A percentile compares a stretch with the other conserved stretches of the same genome.
Evolutionary conservation across 2,113 vertebrate species (phyloP).

Genomic region (Nettapus auritus): DNA sequence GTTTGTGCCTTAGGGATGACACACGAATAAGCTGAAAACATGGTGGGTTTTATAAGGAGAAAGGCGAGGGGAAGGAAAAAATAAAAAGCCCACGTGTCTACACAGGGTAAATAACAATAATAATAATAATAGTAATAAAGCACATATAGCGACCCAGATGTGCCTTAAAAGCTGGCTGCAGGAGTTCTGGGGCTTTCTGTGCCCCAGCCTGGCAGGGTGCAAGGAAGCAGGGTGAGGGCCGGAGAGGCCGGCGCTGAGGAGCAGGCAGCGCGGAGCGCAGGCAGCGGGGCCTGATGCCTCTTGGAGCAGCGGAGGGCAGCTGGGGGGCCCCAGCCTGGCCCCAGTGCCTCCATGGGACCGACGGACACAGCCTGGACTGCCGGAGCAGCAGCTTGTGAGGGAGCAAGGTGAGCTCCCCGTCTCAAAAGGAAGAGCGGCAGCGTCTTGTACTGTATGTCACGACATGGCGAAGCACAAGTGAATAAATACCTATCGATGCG

Average conservation of each 20-base stretch:
- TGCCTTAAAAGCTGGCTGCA: constrained; percentile 75
- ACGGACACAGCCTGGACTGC: background rate
- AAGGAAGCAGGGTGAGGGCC: background rate
- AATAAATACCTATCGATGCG: constrained; percentile 67
- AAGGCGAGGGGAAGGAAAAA: background rate
- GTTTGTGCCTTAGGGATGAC: constrained; percentile 77
- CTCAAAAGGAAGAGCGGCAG: background rate
- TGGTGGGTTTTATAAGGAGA: constrained; percentile 32
- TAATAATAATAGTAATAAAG: constrained; percentile 33
- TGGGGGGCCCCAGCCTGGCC: background rate
- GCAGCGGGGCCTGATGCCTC: background rate
- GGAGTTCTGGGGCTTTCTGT: background rate
- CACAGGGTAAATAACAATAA: constrained; percentile 69
- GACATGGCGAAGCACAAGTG: constrained; percentile 65
- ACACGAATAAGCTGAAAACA: constrained; percentile 58
- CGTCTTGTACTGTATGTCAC: constrained; percentile 67
- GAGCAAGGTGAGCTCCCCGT: background rate
- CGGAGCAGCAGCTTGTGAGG: background rate
- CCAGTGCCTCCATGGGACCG: background rate
- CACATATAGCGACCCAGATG: constrained; percentile 51
- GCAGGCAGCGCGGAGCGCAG: background rate
- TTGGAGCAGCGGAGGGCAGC: background rate
- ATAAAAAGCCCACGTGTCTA: constrained; percentile 57
- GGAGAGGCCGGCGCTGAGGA: background rate
- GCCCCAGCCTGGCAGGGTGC: background rate